A percentile compares a stretch with the other conserved stretches of the same genome.
Evolutionary conservation across 2,113 vertebrate genomes (phyloP).

Genomic region (Tachysurus fulvidraco): DNA sequence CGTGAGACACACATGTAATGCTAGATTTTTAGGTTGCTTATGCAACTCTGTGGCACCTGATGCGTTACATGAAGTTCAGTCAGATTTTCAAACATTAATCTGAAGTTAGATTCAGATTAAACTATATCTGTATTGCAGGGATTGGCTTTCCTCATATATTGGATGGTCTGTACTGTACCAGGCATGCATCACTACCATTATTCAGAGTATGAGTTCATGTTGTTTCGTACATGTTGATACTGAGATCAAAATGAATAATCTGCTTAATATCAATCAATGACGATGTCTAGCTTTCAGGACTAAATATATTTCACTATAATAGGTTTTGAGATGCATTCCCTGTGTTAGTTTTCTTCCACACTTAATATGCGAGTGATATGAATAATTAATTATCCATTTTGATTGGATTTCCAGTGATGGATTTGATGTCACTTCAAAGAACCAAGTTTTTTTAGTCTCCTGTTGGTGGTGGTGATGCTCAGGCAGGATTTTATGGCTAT

Average conservation of each 20-base stretch:
- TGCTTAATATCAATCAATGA: not conserved
- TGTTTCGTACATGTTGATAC: no score
- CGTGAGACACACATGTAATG: not conserved
- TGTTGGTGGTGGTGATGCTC: not conserved
- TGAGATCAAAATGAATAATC: not conserved
- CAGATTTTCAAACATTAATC: not conserved
- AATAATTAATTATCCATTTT: constrained; percentile 3
- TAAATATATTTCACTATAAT: not conserved
- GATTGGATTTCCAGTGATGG: not conserved
- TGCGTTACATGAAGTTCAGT: not conserved
- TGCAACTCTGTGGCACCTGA: not conserved
- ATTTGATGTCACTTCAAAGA: not conserved
- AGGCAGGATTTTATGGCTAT: not conserved
- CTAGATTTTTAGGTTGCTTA: not conserved
- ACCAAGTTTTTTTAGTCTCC: not conserved
- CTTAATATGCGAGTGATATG: not conserved
- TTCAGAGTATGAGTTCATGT: not conserved
- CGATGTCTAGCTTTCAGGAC: not conserved
- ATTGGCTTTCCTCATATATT: not conserved
- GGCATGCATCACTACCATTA: not conserved
- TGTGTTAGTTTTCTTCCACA: not conserved
- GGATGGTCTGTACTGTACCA: not conserved
- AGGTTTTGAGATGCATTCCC: not conserved
- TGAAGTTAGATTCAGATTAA: not conserved
- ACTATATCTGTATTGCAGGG: not conserved